A percentile compares a stretch with the other conserved stretches of the same genome.
phyloP scores from a whole-genome alignment of 1,140 invertebrate genomes.

The Phocides pigmalion region DNA sequence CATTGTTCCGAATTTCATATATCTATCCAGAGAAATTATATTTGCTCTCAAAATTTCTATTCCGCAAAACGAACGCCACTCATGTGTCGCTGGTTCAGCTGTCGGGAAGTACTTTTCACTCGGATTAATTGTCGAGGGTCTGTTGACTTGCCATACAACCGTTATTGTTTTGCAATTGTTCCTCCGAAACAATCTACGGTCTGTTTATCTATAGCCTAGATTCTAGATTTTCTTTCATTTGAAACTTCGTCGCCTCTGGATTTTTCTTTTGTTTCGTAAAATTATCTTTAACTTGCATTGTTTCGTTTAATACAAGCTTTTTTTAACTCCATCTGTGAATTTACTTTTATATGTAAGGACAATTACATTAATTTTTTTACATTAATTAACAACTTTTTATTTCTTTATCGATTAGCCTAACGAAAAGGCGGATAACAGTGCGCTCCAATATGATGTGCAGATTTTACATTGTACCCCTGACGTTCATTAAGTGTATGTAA shows the following conservation, averaged over 20 bases:
- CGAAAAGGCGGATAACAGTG: no score
- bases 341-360: no score
- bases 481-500: no score
- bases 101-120: constrained; percentile 12
- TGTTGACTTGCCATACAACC: constrained; percentile 8
- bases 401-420: no score
- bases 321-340: background rate
- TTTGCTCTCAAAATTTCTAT: background rate
- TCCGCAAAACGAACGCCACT: background rate
- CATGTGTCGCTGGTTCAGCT: background rate
- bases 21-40: constrained; percentile 8
- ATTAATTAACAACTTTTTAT: no score
- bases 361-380: no score
- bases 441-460: no score
- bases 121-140: constrained; percentile 15
- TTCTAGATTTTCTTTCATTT: constrained; percentile 19
- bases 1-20: background rate
- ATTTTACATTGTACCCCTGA: no score
- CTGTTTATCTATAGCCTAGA: constrained; percentile 9
- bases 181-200: constrained; percentile 4
- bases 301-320: background rate
- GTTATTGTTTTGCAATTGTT: constrained; percentile 30
- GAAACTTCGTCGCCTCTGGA: background rate
- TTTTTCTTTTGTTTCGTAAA: constrained; percentile 13
- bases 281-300: background rate